phyloP scores from a whole-genome alignment of 2,113 vertebrate species.

The Anhinga rufa region DNA sequence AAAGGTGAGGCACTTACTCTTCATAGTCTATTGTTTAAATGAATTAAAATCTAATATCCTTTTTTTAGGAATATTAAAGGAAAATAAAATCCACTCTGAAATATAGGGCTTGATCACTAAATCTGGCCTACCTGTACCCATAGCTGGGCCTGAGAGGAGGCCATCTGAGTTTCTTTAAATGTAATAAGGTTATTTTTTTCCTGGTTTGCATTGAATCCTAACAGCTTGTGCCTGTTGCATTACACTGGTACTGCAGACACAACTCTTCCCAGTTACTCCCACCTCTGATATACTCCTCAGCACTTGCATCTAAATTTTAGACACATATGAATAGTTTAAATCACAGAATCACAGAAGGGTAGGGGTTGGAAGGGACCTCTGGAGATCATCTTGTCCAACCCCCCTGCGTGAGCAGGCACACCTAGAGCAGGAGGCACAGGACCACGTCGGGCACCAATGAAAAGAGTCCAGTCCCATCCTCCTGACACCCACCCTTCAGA shows the following conservation, averaged over 20 bases:
- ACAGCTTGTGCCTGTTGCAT: conserved; percentile 6
- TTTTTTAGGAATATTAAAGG: not conserved
- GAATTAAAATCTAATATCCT: not conserved
- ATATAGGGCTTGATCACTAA: not conserved
- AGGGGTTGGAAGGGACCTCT: too few relatives aligned
- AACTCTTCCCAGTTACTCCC: not conserved
- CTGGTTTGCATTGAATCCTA: not conserved
- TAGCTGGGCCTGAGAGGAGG: not conserved
- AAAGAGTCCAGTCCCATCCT: too few relatives aligned
- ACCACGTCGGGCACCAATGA: too few relatives aligned
- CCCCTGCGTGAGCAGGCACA: too few relatives aligned
- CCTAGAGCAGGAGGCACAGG: too few relatives aligned
- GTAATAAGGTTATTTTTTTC: not conserved
- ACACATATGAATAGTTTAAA: not conserved
- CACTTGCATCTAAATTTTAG: not conserved
- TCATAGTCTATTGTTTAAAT: not conserved
- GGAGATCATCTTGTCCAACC: too few relatives aligned
- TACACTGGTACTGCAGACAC: not conserved
- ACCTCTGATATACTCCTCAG: not conserved
- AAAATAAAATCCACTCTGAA: not conserved
- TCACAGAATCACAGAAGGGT: not conserved
- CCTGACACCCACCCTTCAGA: too few relatives aligned
- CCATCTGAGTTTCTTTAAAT: not conserved
- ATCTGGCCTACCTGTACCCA: not conserved
- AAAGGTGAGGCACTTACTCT: not conserved